A percentile compares a stretch with the other conserved stretches of the same genome.
Evolutionary conservation across 2,113 vertebrate genomes (phyloP).

Genomic region (Plecotus auritus): DNA sequence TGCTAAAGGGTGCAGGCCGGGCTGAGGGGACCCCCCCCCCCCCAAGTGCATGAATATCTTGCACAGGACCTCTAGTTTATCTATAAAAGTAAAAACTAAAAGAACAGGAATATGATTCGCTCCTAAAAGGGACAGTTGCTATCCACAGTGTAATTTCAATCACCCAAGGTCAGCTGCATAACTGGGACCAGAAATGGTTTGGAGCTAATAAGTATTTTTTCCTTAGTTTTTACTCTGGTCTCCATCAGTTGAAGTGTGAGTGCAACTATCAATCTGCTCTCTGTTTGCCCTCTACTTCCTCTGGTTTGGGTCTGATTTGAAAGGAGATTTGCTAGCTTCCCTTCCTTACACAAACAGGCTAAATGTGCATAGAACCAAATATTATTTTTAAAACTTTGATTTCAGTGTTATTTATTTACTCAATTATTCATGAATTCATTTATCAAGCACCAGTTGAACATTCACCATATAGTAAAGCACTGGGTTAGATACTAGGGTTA

Average conservation of each 20-base stretch:
- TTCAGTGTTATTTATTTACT: background rate
- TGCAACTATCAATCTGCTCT: background rate
- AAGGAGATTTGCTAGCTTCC: background rate
- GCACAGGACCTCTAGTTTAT: background rate
- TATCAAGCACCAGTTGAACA: background rate
- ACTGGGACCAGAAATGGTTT: background rate
- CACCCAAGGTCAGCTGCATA: background rate
- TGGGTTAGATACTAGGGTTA: background rate
- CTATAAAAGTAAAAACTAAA: background rate
- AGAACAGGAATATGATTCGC: background rate
- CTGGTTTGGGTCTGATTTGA: background rate
- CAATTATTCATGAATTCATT: background rate
- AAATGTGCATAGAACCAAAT: background rate
- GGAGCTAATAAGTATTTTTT: background rate
- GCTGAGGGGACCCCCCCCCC: too few species aligned
- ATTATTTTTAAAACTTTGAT: background rate
- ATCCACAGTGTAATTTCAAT: background rate
- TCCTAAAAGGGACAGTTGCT: background rate
- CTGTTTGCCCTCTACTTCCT: background rate
- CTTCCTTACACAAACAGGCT: background rate
- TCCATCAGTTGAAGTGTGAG: background rate
- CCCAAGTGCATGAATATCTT: too few species aligned
- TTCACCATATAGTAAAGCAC: background rate
- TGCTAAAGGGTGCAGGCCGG: too few species aligned
- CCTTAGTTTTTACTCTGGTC: background rate